phyloP scores from a whole-genome alignment of 2,113 vertebrate genomes.

The Poeciliopsis turrubarensis region DNA sequence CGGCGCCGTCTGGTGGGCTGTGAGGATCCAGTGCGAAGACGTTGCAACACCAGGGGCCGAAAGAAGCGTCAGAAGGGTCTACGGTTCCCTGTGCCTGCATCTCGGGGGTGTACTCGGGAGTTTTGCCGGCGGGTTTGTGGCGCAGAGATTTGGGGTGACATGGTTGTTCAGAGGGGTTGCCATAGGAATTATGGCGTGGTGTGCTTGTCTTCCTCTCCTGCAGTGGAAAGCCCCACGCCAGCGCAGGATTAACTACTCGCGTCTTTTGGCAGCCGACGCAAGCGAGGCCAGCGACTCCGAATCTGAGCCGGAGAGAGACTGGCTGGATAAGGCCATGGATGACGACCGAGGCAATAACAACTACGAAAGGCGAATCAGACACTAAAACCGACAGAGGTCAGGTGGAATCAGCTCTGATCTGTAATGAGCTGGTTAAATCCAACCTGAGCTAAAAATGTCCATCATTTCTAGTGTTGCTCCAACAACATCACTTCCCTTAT shows the following conservation, averaged over 20 bases:
- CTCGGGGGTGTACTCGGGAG: constrained; percentile 84
- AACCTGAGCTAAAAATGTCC: too few relatives aligned
- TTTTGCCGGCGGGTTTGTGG: constrained; percentile 80
- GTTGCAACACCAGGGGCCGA: constrained; percentile 80
- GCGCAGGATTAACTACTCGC: constrained; percentile 88
- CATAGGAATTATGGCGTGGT: constrained; percentile 76
- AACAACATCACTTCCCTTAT: too few relatives aligned
- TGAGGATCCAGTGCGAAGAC: constrained; percentile 75
- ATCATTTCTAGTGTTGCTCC: too few relatives aligned
- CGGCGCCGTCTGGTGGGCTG: constrained; percentile 84
- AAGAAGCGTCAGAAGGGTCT: constrained; percentile 77
- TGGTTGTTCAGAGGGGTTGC: constrained; percentile 79
- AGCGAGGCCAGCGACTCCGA: constrained; percentile 88
- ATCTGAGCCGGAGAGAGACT: constrained; percentile 85
- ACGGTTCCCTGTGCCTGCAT: constrained; percentile 69
- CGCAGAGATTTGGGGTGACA: constrained; percentile 66
- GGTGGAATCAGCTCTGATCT: neutral
- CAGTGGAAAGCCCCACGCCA: constrained; percentile 82
- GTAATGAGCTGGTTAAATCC: too few relatives aligned
- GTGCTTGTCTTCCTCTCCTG: constrained; percentile 75
- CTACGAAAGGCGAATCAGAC: constrained; percentile 15
- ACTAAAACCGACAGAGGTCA: constrained; percentile 9
- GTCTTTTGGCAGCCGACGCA: constrained; percentile 81
- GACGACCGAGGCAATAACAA: constrained; percentile 73
- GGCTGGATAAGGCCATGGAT: constrained; percentile 88